Conservation (phyloP, 1,140 invertebrate genomes). For the Brachionus plicatilis region DNA sequence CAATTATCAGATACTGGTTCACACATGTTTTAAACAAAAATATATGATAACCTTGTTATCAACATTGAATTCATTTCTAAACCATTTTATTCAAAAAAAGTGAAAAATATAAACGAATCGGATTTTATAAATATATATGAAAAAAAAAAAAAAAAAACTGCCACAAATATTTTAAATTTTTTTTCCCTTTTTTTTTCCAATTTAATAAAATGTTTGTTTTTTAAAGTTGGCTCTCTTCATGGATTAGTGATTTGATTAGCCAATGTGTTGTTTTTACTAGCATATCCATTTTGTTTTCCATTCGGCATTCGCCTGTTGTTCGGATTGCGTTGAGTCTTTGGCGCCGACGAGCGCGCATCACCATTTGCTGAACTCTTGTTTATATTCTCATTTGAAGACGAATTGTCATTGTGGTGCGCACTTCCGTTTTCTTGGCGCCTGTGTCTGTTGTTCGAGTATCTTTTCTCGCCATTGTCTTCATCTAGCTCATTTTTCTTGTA, state of each 20-base stretch:
- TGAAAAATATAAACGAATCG: background rate
- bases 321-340: background rate
- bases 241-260: background rate
- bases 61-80: background rate
- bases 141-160: background rate
- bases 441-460: background rate
- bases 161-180: background rate
- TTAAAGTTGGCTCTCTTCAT: background rate
- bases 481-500: background rate
- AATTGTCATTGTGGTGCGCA: background rate
- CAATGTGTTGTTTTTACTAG: background rate
- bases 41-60: background rate
- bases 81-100: background rate
- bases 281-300: constrained; percentile 15
- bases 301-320: background rate
- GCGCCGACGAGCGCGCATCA: background rate
- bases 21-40: background rate
- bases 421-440: background rate
- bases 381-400: constrained; percentile 35
- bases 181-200: background rate
- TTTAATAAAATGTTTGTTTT: constrained; percentile 1
- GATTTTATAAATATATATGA: background rate
- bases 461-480: background rate
- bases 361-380: background rate
- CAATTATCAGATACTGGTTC: background rate